A percentile compares a stretch with the other conserved stretches of the same genome.
These are phyloP conservation scores for human (Homo sapiens) DNA, from an alignment of 2,113 vertebrate genomes.

Conservation along the genomic window DNA sequence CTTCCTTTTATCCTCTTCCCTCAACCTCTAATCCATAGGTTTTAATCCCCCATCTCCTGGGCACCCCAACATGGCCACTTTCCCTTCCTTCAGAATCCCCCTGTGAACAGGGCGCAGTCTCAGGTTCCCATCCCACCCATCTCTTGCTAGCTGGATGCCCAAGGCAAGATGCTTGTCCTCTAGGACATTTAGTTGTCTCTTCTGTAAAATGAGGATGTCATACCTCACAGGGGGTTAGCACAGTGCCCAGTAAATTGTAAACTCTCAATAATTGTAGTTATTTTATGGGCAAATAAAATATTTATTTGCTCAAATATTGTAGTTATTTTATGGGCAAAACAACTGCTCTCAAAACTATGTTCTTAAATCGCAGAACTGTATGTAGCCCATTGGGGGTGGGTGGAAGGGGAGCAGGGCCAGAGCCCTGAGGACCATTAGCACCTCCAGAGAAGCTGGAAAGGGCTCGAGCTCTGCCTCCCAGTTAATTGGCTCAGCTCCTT, in stretches of 20 bases:
- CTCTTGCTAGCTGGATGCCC: neutral
- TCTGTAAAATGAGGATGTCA: neutral
- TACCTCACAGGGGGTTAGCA: neutral
- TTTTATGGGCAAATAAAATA: neutral
- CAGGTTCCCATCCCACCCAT: neutral
- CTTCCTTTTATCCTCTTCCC: neutral
- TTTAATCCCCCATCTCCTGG: neutral
- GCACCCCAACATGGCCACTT: neutral
- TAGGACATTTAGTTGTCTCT: neutral
- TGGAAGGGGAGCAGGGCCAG: neutral
- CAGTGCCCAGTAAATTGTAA: neutral
- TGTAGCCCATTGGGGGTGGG: neutral
- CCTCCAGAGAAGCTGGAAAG: neutral
- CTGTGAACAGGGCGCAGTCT: neutral
- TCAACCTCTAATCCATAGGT: neutral
- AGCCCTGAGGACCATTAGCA: neutral
- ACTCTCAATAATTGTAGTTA: neutral
- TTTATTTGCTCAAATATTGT: neutral
- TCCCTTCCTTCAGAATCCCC: neutral
- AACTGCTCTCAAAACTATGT: neutral
- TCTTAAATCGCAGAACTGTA: neutral
- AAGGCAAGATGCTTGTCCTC: neutral
- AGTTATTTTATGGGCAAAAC: neutral
- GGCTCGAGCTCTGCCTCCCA: conserved; percentile 35
- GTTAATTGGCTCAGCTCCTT: conserved; percentile 69